Evolutionary conservation across 2,888 invertebrate species (phyloP).

Genomic region (Tillus elongatus): DNA sequence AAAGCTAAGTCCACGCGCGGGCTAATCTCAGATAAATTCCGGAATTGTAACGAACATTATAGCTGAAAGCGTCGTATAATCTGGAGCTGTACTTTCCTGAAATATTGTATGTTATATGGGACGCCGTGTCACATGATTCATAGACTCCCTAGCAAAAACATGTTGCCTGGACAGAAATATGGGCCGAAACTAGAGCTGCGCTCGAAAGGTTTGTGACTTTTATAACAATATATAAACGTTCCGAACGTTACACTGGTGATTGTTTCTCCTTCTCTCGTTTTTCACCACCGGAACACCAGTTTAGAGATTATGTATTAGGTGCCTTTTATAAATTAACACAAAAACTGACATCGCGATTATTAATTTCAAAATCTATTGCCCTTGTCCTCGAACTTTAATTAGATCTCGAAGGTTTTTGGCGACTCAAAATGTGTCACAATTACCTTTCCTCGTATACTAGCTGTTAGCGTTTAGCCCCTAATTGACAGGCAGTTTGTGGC

Average conservation of each 20-base stretch:
- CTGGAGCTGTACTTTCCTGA: constrained; percentile 19
- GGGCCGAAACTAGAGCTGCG: constrained; percentile 29
- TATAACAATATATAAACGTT: constrained; percentile 38
- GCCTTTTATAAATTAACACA: no score
- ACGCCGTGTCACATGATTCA: constrained; percentile 33
- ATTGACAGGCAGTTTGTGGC: no score
- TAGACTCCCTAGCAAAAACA: constrained; percentile 38
- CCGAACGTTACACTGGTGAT: constrained; percentile 20
- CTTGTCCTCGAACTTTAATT: no score
- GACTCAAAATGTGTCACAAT: no score
- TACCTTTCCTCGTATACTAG: no score
- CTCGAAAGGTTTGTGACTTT: constrained; percentile 37
- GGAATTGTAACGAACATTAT: background rate
- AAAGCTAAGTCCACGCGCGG: background rate
- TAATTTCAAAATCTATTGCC: no score
- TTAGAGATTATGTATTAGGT: no score
- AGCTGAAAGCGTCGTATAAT: constrained; percentile 12
- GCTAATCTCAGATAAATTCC: constrained; percentile 1
- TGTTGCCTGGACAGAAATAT: constrained; percentile 41
- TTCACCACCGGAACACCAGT: no score
- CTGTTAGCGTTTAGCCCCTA: no score
- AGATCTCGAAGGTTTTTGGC: no score
- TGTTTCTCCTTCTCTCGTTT: constrained; percentile 8
- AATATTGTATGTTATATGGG: constrained; percentile 25
- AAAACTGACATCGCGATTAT: no score